Base-by-base conservation (phyloP, 1,140 invertebrate genomes). In the Tetramorium alpestre region DNA sequence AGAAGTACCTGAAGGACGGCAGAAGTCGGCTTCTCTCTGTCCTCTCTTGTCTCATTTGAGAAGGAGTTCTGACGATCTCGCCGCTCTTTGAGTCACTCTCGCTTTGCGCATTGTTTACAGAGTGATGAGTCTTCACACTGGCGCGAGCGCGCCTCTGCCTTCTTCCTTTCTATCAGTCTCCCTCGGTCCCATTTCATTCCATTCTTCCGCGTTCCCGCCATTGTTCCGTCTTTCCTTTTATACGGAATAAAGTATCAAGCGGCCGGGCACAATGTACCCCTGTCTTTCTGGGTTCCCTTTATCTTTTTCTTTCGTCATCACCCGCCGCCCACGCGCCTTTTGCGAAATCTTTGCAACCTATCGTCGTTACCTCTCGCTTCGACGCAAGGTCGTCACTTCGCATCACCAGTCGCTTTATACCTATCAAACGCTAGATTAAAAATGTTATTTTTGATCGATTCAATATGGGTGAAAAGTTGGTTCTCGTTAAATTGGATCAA, bases 101-200 rank as follows among this genome's bases (percentile, higher is more conserved):
- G 90, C 84, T 92, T 91, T 82, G 90, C 91, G 92, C 93, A 94
- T 94, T 95, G 94, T 95, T 95, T 95, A 95, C 93, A 93, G 93
- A 94, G 93, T 94, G 93, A 95, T 95, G 94, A 95, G 93, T 94
- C 94, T 94, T 95, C 93, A 94, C 94, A 94, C 93, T 94, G 93
- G 93, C 91, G 93, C 91, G 92, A 93, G 91, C 90, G 89, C 87
- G 89, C 91, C 86, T 89, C 80, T 85, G 75, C 90, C 86, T 89
- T 89, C 85, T 87, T 81, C 77, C 86, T 86, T 88, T 89, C 90
- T 80, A 87, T 92, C 91, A 85, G 88, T 93, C 92, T 94, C 92
- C 90, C 92, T 93, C 91, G 92, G 90, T 92, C 91, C 92, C 93
- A 93, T 93, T 93, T 91, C 92, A 93, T 94, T 94, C 93, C 93